phyloP scores from a whole-genome alignment of 2,113 vertebrate genomes.

The Callionymus lyra region DNA sequence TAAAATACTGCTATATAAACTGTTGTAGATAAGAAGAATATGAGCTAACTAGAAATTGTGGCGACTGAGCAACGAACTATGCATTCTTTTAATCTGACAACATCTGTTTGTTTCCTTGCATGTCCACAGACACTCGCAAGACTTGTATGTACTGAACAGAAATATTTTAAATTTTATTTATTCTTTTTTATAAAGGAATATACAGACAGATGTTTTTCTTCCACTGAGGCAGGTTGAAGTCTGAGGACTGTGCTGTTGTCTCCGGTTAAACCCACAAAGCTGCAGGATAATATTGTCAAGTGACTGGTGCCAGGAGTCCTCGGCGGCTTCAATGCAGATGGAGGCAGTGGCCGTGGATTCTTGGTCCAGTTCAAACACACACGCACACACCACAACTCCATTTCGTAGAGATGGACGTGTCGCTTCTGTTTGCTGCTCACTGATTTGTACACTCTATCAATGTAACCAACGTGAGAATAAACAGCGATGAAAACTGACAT shows the following conservation, averaged over 20 bases:
- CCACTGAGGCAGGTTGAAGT: conserved; percentile 46
- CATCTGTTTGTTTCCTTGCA: conserved; percentile 72
- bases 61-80: conserved; percentile 78
- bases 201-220: conserved; percentile 45
- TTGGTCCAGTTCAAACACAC: conserved; percentile 24
- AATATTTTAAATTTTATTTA: conserved; percentile 98
- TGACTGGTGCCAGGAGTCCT: conserved; percentile 28
- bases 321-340: conserved; percentile 8
- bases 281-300: conserved; percentile 37
- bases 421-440: conserved; percentile 71
- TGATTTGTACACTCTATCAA: conserved; percentile 77
- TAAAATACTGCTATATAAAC: conserved; percentile 61
- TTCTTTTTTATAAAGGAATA: conserved; percentile 95
- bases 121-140: conserved; percentile 64
- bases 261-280: conserved; percentile 47
- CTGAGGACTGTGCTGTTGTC: conserved; percentile 49
- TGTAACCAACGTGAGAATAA: conserved; percentile 93
- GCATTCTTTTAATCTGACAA: conserved; percentile 78
- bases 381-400: conserved; percentile 31
- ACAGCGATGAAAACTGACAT: conserved; percentile 43
- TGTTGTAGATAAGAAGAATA: conserved; percentile 63
- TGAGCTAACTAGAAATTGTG: conserved; percentile 29
- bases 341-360: conserved; percentile 12
- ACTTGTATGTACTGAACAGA: conserved; percentile 72
- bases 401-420: conserved; percentile 46